Base-by-base conservation (phyloP, 2,888 invertebrate species). In the Aleiodes leptofemur region DNA sequence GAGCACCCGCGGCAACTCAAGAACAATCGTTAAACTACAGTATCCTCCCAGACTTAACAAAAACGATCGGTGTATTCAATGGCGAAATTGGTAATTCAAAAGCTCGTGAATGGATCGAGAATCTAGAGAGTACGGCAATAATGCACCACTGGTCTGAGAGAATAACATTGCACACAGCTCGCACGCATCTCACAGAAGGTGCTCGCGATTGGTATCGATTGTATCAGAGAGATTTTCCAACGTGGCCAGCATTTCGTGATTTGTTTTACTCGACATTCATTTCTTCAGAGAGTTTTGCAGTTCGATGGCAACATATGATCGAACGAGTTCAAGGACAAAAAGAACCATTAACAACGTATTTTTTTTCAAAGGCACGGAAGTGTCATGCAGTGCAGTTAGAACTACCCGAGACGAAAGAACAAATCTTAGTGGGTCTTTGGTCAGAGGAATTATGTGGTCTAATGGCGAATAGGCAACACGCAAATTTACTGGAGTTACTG, bases 381-480 rank as follows among this genome's bases (percentile, higher is more conserved):
- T 75, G 75, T 68, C 31, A 31, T 4, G 29, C 59, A 7, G 31
- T 72, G 5, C 29, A 56, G 13, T 56, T 75, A 11, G 48, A 11
- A 3, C 68, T 72, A 43, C 14, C 14, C 11, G 64, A 75, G 7
- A 66, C 38, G 43, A 75, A 72, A 55, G 68, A 75, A 8, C 72
- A 75, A 14, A 14, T 75, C 11, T 59, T 75, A 55, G 50, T 68
- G 7, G 75, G 66, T 5, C 16, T 72, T n/a, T 72, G 66, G 66
- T 55, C 74, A 3, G 34, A 51, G 16, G 68, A 75, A 6, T 57
- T 75, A 5, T 71, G 61, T 14, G 64, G 43, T 9, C 14, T 43
- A 1, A 66, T 72, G 64, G 31, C 31, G 4, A 64, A 57, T 9
- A 48, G 71, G 14, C 11, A 43, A 11, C 59, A 71, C 8, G 38